Conservation (phyloP, 2,888 invertebrate species). For the Drepanosiphum platanoidis region DNA sequence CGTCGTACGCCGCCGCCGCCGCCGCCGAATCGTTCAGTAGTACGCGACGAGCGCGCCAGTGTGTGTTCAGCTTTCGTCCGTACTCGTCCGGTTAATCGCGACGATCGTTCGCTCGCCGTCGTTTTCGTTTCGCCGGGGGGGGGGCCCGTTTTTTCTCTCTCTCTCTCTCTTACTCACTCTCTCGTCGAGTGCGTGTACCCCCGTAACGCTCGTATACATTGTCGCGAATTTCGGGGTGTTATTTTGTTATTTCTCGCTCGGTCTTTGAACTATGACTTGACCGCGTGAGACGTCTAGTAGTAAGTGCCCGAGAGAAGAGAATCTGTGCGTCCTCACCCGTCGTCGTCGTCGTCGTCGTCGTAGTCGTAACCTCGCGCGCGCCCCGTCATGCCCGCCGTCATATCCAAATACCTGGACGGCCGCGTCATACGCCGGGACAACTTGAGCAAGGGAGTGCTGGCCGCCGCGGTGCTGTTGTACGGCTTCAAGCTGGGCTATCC, state of each 20-base stretch:
- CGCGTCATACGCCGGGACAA: slow-evolving; percentile 72
- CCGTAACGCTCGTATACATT: too few relatives aligned
- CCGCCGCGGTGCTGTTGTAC: slow-evolving; percentile 72
- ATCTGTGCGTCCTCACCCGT: too few relatives aligned
- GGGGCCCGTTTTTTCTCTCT: too few relatives aligned
- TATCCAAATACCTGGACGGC: slow-evolving; percentile 75
- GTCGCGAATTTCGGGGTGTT: too few relatives aligned
- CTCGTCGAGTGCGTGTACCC: too few relatives aligned
- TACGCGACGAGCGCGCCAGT: slow-evolving; percentile 1
- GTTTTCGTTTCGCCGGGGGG: not conserved
- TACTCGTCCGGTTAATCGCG: not conserved
- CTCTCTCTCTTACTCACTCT: too few relatives aligned
- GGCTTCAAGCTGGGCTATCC: slow-evolving; percentile 75
- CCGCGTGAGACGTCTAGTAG: too few relatives aligned
- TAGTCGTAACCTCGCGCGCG: not conserved
- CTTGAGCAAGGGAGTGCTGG: slow-evolving; percentile 73
- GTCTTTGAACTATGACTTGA: too few relatives aligned
- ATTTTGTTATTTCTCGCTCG: too few relatives aligned
- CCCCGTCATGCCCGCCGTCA: slow-evolving; percentile 71
- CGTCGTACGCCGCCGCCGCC: not conserved
- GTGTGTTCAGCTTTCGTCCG: not conserved
- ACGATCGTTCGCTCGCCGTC: not conserved
- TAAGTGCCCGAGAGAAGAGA: too few relatives aligned
- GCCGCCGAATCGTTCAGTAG: slow-evolving; percentile 51
- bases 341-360: too few relatives aligned